A percentile compares a stretch with the other conserved stretches of the same genome.
These are phyloP conservation scores for Butastur rufipennis DNA, from an alignment of 2,113 vertebrate species.

Conservation along the genomic window DNA sequence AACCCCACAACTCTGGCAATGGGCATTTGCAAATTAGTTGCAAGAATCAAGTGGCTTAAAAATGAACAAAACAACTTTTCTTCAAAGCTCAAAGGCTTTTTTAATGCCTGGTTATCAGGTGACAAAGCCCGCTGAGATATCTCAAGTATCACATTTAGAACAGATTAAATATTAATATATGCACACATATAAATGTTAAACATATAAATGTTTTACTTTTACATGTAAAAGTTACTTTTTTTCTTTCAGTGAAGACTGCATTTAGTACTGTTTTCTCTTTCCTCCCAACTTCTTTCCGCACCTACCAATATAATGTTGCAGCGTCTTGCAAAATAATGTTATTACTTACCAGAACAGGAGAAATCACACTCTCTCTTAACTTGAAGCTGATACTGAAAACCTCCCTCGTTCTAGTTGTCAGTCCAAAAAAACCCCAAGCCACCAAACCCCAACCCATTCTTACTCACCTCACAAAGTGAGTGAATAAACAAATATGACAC, in stretches of 20 bases:
- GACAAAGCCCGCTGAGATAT: not conserved
- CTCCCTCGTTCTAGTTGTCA: not conserved
- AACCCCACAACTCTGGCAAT: not conserved
- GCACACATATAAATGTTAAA: not conserved
- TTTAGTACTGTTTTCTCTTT: not conserved
- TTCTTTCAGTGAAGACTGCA: not conserved
- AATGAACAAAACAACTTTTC: not conserved
- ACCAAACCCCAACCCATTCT: not conserved
- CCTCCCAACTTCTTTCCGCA: not conserved
- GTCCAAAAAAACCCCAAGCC: not conserved
- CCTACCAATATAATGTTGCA: not conserved
- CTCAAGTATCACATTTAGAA: not conserved
- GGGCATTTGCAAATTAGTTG: not conserved
- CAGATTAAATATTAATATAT: not conserved
- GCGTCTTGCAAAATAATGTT: not conserved
- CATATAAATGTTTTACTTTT: not conserved
- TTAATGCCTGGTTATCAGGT: not conserved
- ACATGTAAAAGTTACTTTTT: not conserved
- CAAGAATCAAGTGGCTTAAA: not conserved
- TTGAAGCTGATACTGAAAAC: not conserved
- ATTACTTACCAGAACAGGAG: slow-evolving; percentile 29
- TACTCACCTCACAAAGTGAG: not conserved
- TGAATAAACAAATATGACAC: not conserved
- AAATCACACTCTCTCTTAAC: slow-evolving; percentile 1
- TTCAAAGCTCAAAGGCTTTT: not conserved